Percentiles rank a stretch among this genome's conserved stretches.
Conservation (phyloP, 2,888 invertebrate genomes). For the Rugalucina vietnamica region DNA sequence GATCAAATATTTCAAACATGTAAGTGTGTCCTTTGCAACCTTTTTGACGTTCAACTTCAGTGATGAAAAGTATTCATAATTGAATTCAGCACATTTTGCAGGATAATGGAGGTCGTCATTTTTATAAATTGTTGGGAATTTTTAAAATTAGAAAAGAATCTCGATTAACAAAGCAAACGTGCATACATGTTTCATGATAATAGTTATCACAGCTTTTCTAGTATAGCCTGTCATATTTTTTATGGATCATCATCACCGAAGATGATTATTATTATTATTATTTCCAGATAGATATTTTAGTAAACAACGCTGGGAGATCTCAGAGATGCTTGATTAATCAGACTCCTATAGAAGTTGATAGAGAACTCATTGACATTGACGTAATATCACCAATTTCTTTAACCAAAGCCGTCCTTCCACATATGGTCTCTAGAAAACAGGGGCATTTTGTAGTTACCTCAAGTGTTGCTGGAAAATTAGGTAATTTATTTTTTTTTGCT, state of each 20-base stretch:
- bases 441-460: conserved; percentile 91
- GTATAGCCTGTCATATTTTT: no score
- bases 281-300: conserved; percentile 88
- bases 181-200: no score
- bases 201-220: no score
- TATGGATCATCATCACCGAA: no score
- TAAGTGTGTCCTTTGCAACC: no score
- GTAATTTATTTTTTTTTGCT: conserved; percentile 73
- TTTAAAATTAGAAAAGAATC: no score
- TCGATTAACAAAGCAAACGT: no score
- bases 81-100: no score
- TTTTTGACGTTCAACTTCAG: no score
- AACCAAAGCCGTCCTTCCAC: conserved; percentile 88
- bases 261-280: not conserved
- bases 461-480: conserved; percentile 90
- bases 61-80: no score
- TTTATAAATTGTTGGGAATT: no score
- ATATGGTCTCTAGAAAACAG: conserved; percentile 85
- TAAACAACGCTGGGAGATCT: conserved; percentile 93
- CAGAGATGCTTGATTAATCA: conserved; percentile 90
- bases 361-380: conserved; percentile 90
- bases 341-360: conserved; percentile 89
- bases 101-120: no score
- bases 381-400: conserved; percentile 90
- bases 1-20: conserved; percentile 87